Base-by-base conservation (phyloP, 1,140 invertebrate genomes). In the Mylabris phalerata region DNA sequence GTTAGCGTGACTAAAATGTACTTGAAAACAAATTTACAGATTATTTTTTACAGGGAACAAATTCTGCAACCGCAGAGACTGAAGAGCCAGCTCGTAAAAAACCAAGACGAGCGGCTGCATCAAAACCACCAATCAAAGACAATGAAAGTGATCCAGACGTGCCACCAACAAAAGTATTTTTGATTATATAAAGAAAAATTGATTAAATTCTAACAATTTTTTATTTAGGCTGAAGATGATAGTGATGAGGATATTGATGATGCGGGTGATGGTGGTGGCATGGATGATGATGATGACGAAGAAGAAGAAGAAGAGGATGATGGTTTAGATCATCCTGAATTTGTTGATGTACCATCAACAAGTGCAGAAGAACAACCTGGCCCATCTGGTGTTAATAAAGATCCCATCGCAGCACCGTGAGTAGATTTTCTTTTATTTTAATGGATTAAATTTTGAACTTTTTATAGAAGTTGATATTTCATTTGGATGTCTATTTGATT, bases 331-430 rank as follows among this genome's bases (percentile, higher is more conserved):
- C 64, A 68, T 13, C 71, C 78, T 9, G 76, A 79, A 1, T 80
- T 76, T 63, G 78, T 76, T 10, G 78, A 77, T 59, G 75, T 78
- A 13, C 72, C 77, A 11, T 61, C 79, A 42, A 71, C 76, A 0
- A 78, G 77, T 48, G 75, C 79, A 3, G 78, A 80, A 61, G 79
- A 73, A n/a, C 70, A 73, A 60, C 67, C 80, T 25, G 80, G 80
- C 39, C 80, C 80, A 0, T 81, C 79, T 0, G 80, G 80, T n/a
- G 63, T 82, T 69, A 78, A 58, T 71, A 79, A 67, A 71, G 72
- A 65, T 46, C 73, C 78, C 67, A 67, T 75, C 50, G 78, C 79
- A 71, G 73, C 77, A 77, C 78, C 78, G 80, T 81, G 76, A 81
- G 80, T 81, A 78, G 48, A 73, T 68, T 66, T 64, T 63, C 69